Conservation (phyloP, 2,797 vertebrate genomes). For the Acrossocheilus wenchowensis region DNA sequence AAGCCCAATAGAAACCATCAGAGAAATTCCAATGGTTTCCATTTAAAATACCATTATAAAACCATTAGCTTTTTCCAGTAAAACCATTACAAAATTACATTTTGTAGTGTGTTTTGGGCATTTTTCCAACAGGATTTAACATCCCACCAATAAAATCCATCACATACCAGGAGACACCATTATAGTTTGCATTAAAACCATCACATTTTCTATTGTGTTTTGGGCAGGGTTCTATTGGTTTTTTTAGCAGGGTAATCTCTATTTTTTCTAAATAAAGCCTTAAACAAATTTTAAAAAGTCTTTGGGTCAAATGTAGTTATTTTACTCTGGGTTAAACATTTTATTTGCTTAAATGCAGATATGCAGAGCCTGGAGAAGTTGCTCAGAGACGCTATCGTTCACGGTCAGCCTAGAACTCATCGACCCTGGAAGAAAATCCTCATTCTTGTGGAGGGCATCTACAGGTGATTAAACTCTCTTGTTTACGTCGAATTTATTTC, state of each 20-base stretch:
- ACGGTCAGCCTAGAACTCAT: conserved; percentile 63
- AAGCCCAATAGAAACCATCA: too few relatives aligned
- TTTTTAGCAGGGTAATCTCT: background rate
- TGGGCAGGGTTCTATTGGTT: too few relatives aligned
- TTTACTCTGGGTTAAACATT: background rate
- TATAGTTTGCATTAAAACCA: too few relatives aligned
- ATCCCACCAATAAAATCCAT: too few relatives aligned
- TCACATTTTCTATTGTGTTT: too few relatives aligned
- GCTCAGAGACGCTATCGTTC: conserved; percentile 78
- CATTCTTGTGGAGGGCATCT: conserved; percentile 86
- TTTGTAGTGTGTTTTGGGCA: too few relatives aligned
- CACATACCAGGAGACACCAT: too few relatives aligned
- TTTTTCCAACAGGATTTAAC: too few relatives aligned
- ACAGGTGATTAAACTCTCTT: conserved; percentile 72
- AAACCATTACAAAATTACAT: too few relatives aligned
- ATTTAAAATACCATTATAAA: too few relatives aligned
- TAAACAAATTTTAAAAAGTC: background rate
- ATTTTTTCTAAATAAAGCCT: background rate
- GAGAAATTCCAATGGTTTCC: too few relatives aligned
- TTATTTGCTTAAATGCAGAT: conserved; percentile 36
- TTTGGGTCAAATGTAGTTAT: background rate
- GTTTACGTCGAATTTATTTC: background rate
- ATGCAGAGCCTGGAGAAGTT: conserved; percentile 77
- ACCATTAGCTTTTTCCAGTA: too few relatives aligned
- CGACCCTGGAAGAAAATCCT: conserved; percentile 90